Evolutionary conservation across 2,113 vertebrate genomes (phyloP).

Genomic region (Clinocottus analis): DNA sequence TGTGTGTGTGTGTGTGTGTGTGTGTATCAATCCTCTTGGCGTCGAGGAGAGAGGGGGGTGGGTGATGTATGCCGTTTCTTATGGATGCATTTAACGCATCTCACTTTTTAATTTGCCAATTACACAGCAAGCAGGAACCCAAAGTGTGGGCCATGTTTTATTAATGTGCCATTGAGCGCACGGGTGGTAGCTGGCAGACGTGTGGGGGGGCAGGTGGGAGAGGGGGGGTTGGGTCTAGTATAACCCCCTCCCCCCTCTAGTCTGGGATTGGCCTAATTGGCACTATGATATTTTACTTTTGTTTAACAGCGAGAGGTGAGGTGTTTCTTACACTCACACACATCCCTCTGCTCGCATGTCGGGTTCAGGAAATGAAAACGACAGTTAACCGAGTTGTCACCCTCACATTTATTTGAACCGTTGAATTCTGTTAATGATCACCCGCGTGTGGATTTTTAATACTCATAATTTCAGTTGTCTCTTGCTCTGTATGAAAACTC

Average conservation of each 20-base stretch:
- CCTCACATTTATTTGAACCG: neutral
- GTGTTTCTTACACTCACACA: constrained; percentile 54
- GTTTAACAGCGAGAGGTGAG: constrained; percentile 81
- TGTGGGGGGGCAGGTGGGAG: neutral
- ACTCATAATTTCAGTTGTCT: neutral
- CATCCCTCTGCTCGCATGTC: neutral
- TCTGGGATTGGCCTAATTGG: constrained; percentile 82
- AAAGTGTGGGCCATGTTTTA: constrained; percentile 93
- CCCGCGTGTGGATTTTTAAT: no score
- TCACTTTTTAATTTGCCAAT: constrained; percentile 98
- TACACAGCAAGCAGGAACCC: constrained; percentile 86
- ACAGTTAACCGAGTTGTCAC: neutral
- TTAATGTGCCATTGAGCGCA: constrained; percentile 87
- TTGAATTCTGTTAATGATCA: neutral
- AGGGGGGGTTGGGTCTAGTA: constrained; percentile 1
- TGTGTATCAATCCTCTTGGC: constrained; percentile 14
- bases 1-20: constrained; percentile 12
- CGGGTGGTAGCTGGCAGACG: constrained; percentile 47
- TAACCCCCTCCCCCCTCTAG: constrained; percentile 56
- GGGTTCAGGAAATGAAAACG: neutral
- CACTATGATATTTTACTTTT: constrained; percentile 81
- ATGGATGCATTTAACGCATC: constrained; percentile 84
- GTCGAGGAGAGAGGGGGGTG: constrained; percentile 26
- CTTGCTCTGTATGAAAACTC: neutral
- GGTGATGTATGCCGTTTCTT: constrained; percentile 81